Percentiles rank a stretch among this genome's conserved stretches.
Evolutionary conservation across 2,888 invertebrate genomes (phyloP).

Genomic region (Romanomermis culicivorax): DNA sequence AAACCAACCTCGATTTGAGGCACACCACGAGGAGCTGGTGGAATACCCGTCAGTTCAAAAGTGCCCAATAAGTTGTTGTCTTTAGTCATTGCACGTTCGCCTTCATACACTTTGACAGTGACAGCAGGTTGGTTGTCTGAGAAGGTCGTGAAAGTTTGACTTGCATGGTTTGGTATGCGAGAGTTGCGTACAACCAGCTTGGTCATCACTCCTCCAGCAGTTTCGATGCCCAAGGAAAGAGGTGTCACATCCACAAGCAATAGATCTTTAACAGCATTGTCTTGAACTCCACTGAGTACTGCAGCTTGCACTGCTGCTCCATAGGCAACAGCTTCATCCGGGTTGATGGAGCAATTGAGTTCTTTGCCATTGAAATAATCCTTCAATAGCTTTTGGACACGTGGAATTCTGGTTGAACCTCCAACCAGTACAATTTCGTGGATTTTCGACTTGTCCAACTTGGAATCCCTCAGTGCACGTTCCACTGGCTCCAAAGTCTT

Average conservation of each 20-base stretch:
- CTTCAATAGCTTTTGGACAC: slow-evolving; percentile 49
- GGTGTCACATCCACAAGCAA: slow-evolving; percentile 76
- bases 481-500: slow-evolving; percentile 87
- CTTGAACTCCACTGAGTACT: slow-evolving; percentile 57
- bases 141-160: slow-evolving; percentile 86
- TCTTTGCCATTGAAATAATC: slow-evolving; percentile 53
- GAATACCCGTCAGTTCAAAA: slow-evolving; percentile 86
- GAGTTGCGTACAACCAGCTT: slow-evolving; percentile 88
- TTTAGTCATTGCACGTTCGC: slow-evolving; percentile 54
- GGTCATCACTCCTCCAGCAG: slow-evolving; percentile 82
- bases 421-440: slow-evolving; percentile 52
- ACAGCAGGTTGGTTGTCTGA: slow-evolving; percentile 94
- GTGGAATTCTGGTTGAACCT: slow-evolving; percentile 56
- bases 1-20: slow-evolving; percentile 45
- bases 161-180: slow-evolving; percentile 73
- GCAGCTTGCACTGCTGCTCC: slow-evolving; percentile 74
- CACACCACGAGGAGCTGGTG: slow-evolving; percentile 72
- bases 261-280: slow-evolving; percentile 52
- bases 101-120: slow-evolving; percentile 42
- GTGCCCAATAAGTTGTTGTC: slow-evolving; percentile 46
- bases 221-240: slow-evolving; percentile 69
- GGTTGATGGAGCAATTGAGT: slow-evolving; percentile 51
- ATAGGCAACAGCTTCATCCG: slow-evolving; percentile 58
- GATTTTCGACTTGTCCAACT: slow-evolving; percentile 73
- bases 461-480: slow-evolving; percentile 79